Percentiles rank a stretch among this genome's conserved stretches.
These are phyloP conservation scores for Apotomis betuletana DNA, from an alignment of 2,888 invertebrate species.

Conservation along the genomic window DNA sequence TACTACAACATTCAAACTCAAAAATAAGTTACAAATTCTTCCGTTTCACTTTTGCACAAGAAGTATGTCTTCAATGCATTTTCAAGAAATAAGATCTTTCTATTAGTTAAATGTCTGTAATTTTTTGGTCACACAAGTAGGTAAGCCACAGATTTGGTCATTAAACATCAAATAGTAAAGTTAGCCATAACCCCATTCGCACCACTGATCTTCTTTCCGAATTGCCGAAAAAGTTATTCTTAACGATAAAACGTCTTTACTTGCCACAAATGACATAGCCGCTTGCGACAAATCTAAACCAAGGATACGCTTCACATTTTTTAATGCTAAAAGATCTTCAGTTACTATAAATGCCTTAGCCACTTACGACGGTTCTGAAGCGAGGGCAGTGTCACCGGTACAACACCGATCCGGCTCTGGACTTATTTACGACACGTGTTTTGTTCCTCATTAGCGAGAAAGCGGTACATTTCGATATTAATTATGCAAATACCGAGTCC, in stretches of 20 bases:
- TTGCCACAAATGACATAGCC: background rate
- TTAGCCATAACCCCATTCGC: background rate
- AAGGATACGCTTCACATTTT: background rate
- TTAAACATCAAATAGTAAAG: background rate
- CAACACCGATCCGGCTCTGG: conserved; percentile 30
- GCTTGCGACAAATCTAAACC: background rate
- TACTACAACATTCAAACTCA: no score
- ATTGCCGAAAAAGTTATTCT: background rate
- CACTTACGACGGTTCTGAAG: background rate
- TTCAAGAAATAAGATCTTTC: no score
- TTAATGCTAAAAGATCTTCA: background rate
- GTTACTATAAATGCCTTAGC: background rate
- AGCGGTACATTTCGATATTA: conserved; percentile 37
- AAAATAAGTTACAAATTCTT: no score
- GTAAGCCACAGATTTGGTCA: background rate
- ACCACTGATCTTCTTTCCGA: background rate
- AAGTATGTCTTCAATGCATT: no score
- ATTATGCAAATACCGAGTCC: conserved; percentile 34
- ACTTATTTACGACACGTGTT: conserved; percentile 29
- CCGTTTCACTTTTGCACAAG: background rate
- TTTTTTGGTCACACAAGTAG: background rate
- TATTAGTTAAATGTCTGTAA: background rate
- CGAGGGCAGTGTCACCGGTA: conserved; percentile 14
- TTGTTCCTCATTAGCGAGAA: conserved; percentile 36
- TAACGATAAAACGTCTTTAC: background rate